Base-by-base conservation (phyloP, 2,888 invertebrate species). In the Stenodera caucasica region DNA sequence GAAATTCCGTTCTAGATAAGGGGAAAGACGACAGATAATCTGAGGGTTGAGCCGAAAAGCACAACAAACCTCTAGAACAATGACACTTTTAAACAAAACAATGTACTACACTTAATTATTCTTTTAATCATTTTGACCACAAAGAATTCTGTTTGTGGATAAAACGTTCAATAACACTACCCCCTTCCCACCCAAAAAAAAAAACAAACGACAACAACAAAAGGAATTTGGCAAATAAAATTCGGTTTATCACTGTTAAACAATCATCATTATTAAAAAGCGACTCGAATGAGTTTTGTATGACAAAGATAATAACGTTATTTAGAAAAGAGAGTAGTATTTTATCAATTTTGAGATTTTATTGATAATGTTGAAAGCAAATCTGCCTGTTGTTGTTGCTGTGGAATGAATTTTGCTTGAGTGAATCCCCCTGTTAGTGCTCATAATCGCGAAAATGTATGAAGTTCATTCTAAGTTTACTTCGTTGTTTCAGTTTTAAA, bases 51-150 rank as follows among this genome's bases (percentile, higher is more conserved):
- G 62, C 64, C 55, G 56, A 66, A 67, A 65, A 64, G 64, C 63
- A 68, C 64, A 64, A 65, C 63, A 58, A 67, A 66, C 66, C 64
- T 60, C 61, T 56, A 60, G 64, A 65, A 68, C 68, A 66, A 68
- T 68, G 61, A 65, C 67, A 64, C 61, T 67, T 62, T 67, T 67
- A 66, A 67, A 68, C 54, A 59, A 61, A 53, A 67, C 66, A 68
- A 61, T 66, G 64, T 64, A 64, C 66, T 64, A 61, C 61, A 67
- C 67, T 67, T 68, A 68, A 68, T 68, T 68, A 68, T 65, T 65
- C 65, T 65, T 65, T 63, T 65, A 65, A 65, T 65, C 63, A 65
- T 63, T 65, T 61, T 62, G 61, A 55, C 62, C 60, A 57, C 65
- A 63, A 65, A 65, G 58, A 55, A 33, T 61, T 56, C 23, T 29